Evolutionary conservation across 2,113 vertebrate genomes (phyloP), one percentile per base, ranked within the genome.

Genomic region (Corythoichthys intestinalis): DNA sequence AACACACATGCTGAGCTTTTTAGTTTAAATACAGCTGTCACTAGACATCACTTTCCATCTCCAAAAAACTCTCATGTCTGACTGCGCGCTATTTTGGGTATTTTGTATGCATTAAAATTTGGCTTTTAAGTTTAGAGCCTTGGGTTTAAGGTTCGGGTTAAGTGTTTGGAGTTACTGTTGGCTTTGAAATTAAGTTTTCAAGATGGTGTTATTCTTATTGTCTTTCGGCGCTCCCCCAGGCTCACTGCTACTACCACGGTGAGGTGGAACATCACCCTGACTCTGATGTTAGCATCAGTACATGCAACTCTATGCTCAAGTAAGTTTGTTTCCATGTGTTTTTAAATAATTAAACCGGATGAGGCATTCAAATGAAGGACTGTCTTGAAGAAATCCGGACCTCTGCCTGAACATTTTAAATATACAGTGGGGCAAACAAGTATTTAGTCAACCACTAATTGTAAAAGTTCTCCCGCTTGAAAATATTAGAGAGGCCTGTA

Each of bases 171-270:
- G 12, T 13, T 10, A 48, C 9, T 11, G 10, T 11, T 48, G 2
- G 47, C 8, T 11, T 56, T 56, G 9, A 56, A 56, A 34, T 20
- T 28, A 4, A 9, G 20, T n/a, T 54, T 56, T 56, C 10, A 34
- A 0, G 53, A 9, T 28, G 10, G 20, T n/a, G 20, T 54, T 54
- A 8, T 9, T 28, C 28, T 54, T 10, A 34, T 11, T 28, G 0
- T 48, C 4, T 66, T 64, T 73, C 54, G 52, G 20, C 82, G 56
- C 67, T 62, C 72, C 74, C 65, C 41, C 80, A 93, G 92, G 80
- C 76, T 53, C 91, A 93, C 85, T 93, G 92, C 84, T 93, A 92
- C 80, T 93, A 93, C 85, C 92, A 93, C 10, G 92, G 92, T 6
- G 80, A 86, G 66, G 92, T 93, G 70, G 82, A 90, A 76, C 91